Evolutionary conservation across 2,797 vertebrate genomes (phyloP).

Genomic region (Cyprinodon diabolis): DNA sequence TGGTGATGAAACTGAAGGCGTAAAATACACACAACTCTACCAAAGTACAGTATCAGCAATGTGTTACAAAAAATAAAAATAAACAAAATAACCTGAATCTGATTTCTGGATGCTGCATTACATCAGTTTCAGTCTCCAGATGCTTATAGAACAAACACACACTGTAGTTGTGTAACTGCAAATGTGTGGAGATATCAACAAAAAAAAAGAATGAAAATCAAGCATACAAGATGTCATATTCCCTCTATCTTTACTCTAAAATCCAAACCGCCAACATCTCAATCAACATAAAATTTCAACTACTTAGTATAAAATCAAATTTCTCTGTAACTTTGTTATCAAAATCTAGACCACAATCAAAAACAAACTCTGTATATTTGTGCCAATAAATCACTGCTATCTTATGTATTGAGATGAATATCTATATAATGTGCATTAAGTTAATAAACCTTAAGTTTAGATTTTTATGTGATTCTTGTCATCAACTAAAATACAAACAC

Average conservation of each 20-base stretch:
- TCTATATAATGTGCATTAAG: too few species aligned
- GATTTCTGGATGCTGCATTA: slow-evolving; percentile 61
- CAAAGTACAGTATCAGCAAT: slow-evolving; percentile 72
- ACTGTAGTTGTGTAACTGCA: slow-evolving; percentile 59
- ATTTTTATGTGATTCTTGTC: too few species aligned
- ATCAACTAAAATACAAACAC: too few species aligned
- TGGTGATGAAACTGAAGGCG: slow-evolving; percentile 68
- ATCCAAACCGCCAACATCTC: slow-evolving; percentile 1
- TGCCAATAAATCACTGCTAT: not conserved
- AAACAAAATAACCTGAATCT: slow-evolving; percentile 61
- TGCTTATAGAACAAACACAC: slow-evolving; percentile 34
- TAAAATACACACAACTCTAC: slow-evolving; percentile 65
- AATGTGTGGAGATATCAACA: slow-evolving; percentile 56
- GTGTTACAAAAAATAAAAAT: slow-evolving; percentile 45
- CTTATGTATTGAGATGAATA: not conserved
- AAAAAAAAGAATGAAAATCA: slow-evolving; percentile 1
- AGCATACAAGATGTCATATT: slow-evolving; percentile 20
- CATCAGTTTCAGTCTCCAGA: slow-evolving; percentile 46
- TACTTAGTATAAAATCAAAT: slow-evolving; percentile 8
- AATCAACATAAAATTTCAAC: not conserved
- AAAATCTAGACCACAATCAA: slow-evolving; percentile 1
- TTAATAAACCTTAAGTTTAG: too few species aligned
- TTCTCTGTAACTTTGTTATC: slow-evolving; percentile 47
- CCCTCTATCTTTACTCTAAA: not conserved
- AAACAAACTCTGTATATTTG: not conserved